Evolutionary conservation across 2,797 vertebrate species (phyloP).

Genomic region (Selene dorsalis): DNA sequence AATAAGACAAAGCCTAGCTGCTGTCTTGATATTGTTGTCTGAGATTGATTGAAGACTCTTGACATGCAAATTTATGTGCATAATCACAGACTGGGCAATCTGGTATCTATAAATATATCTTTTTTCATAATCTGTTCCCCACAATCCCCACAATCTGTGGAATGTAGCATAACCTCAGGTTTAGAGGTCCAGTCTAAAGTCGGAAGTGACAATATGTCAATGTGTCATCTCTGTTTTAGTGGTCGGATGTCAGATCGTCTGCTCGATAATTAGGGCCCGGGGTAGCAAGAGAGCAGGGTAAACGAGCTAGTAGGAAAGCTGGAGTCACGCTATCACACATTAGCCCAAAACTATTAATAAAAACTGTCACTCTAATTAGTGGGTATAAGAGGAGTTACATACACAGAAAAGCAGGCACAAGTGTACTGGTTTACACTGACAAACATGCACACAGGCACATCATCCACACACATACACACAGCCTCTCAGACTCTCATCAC

Average conservation of each 20-base stretch:
- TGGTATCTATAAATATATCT: neutral
- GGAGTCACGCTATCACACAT: constrained; percentile 71
- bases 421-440: constrained; percentile 28
- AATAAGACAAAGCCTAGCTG: constrained; percentile 10
- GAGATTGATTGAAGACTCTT: constrained; percentile 4
- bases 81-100: neutral
- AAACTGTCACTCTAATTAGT: constrained; percentile 80
- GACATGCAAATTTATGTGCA: constrained; percentile 6
- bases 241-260: constrained; percentile 66
- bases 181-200: constrained; percentile 49
- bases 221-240: constrained; percentile 68
- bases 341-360: constrained; percentile 78
- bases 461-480: constrained; percentile 9
- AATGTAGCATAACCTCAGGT: constrained; percentile 38
- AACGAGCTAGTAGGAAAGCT: constrained; percentile 60
- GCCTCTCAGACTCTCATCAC: neutral
- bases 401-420: constrained; percentile 46
- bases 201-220: constrained; percentile 69
- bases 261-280: constrained; percentile 74
- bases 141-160: neutral
- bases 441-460: constrained; percentile 18
- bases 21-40: neutral
- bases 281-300: constrained; percentile 61
- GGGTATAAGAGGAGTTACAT: constrained; percentile 56
- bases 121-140: neutral